These are phyloP conservation scores for Cettia cetti DNA, from an alignment of 2,113 vertebrate species.

Conservation along the genomic window DNA sequence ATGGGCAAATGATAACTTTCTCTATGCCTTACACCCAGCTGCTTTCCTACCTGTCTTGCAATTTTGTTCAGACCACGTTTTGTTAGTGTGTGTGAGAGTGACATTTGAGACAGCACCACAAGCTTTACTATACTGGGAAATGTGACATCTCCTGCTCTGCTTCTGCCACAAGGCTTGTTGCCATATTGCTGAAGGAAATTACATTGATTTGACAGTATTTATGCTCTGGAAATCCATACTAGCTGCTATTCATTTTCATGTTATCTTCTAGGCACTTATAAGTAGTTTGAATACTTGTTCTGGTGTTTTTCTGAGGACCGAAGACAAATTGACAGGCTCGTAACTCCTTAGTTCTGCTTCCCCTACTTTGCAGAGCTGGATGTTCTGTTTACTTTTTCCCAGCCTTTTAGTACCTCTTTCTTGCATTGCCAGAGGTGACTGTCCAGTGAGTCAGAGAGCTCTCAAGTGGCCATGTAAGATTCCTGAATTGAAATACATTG, in stretches of 20 bases:
- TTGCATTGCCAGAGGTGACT: not conserved
- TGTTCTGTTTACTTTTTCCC: not conserved
- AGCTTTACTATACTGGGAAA: not conserved
- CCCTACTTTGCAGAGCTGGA: not conserved
- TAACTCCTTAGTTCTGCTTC: not conserved
- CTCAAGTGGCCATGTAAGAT: not conserved
- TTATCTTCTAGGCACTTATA: not conserved
- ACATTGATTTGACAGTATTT: slow-evolving; percentile 34
- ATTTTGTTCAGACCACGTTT: not conserved
- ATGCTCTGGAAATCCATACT: slow-evolving; percentile 8
- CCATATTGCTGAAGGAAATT: not conserved
- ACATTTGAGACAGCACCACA: not conserved
- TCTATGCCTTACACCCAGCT: not conserved
- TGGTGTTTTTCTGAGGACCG: not conserved
- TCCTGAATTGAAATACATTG: not conserved
- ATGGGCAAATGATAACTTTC: not conserved
- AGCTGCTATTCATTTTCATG: not conserved
- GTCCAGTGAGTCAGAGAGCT: not conserved
- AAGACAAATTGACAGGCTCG: not conserved
- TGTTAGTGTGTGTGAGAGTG: not conserved
- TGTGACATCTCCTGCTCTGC: not conserved
- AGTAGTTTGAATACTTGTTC: slow-evolving; percentile 12
- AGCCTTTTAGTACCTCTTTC: not conserved
- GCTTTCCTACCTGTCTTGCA: not conserved
- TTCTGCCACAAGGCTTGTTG: not conserved